Evolutionary conservation across 2,113 vertebrate species (phyloP).

Genomic region (Notarius quadriscutis): DNA sequence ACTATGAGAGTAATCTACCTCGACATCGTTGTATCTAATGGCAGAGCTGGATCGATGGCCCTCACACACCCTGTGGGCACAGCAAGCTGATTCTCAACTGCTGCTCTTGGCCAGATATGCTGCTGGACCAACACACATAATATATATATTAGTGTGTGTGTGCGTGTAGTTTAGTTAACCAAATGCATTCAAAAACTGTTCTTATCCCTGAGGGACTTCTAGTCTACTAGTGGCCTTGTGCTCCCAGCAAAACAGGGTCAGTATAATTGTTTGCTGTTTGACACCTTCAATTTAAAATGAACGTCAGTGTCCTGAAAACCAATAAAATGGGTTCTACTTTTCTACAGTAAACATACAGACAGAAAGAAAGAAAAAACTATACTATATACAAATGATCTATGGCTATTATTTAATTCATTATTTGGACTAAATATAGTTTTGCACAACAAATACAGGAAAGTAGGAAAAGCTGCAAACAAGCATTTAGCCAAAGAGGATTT

Average conservation of each 20-base stretch:
- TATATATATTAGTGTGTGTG: not conserved
- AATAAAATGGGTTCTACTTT: slow-evolving; percentile 3
- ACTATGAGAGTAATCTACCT: slow-evolving; percentile 64
- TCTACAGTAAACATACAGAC: not conserved
- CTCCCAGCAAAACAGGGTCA: slow-evolving; percentile 36
- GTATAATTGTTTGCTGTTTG: slow-evolving; percentile 49
- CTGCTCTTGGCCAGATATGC: slow-evolving; percentile 48
- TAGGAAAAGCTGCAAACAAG: not conserved
- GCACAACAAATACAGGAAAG: not conserved
- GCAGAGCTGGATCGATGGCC: slow-evolving; percentile 60
- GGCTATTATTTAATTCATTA: not conserved
- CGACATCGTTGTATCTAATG: slow-evolving; percentile 66
- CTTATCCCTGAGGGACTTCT: slow-evolving; percentile 40
- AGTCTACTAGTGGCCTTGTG: slow-evolving; percentile 30
- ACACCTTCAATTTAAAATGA: slow-evolving; percentile 38
- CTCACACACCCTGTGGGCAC: slow-evolving; percentile 57
- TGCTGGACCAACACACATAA: slow-evolving; percentile 17
- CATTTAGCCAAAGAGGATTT: not conserved
- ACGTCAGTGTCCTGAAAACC: slow-evolving; percentile 16
- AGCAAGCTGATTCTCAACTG: slow-evolving; percentile 42
- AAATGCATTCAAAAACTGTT: slow-evolving; percentile 50
- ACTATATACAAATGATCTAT: not conserved
- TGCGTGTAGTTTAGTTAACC: slow-evolving; percentile 53
- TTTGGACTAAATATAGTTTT: not conserved
- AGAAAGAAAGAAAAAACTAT: not conserved